These are phyloP conservation scores for Phyllostomus hastatus DNA, from an alignment of 2,113 vertebrate genomes.

Conservation along the genomic window DNA sequence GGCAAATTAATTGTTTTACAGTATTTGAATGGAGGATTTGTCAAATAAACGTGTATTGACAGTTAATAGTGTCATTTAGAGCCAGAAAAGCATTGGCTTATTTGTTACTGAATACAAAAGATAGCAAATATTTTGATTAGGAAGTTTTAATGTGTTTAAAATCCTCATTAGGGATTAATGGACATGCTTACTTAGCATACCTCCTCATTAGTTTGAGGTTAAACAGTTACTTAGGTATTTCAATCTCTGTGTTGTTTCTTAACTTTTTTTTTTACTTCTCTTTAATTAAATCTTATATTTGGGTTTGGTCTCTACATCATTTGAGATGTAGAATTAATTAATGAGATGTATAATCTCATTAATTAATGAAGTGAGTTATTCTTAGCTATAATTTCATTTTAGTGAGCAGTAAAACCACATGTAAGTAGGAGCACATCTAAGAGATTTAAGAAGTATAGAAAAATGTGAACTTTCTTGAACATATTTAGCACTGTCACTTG, in stretches of 20 bases:
- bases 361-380: slow-evolving; percentile 82
- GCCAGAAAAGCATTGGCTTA: slow-evolving; percentile 87
- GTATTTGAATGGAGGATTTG: slow-evolving; percentile 85
- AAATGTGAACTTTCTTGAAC: slow-evolving; percentile 73
- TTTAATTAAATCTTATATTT: slow-evolving; percentile 86
- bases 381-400: slow-evolving; percentile 83
- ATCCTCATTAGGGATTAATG: slow-evolving; percentile 88
- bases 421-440: slow-evolving; percentile 75
- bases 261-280: slow-evolving; percentile 66
- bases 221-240: slow-evolving; percentile 85
- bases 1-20: slow-evolving; percentile 87
- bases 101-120: slow-evolving; percentile 87
- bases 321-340: slow-evolving; percentile 87
- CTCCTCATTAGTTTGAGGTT: slow-evolving; percentile 86
- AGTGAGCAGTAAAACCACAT: slow-evolving; percentile 75
- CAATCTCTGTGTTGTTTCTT: slow-evolving; percentile 77
- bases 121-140: slow-evolving; percentile 88
- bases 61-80: slow-evolving; percentile 88
- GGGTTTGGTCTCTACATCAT: slow-evolving; percentile 79
- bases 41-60: slow-evolving; percentile 86
- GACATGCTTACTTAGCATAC: slow-evolving; percentile 84
- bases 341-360: slow-evolving; percentile 83
- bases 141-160: slow-evolving; percentile 89
- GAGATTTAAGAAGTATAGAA: slow-evolving; percentile 78
- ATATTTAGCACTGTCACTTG: slow-evolving; percentile 79